These are phyloP conservation scores for Clunio marinus DNA, from an alignment of 2,888 invertebrate species.

Conservation along the genomic window DNA sequence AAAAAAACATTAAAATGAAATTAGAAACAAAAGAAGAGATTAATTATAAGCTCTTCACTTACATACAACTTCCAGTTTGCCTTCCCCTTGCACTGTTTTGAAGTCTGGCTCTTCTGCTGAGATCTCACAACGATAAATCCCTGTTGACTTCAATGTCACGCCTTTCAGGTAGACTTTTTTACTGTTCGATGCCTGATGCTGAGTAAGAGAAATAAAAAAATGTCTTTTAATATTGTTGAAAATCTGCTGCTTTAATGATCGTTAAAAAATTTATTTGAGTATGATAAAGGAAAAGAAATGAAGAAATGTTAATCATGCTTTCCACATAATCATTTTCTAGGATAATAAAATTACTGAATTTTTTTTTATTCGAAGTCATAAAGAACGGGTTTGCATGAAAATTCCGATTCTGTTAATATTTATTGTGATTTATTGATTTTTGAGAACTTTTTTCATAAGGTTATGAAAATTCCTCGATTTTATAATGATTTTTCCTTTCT, in stretches of 20 bases:
- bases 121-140: slow-evolving; percentile 70
- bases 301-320: not conserved
- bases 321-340: not conserved
- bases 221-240: not conserved
- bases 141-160: slow-evolving; percentile 66
- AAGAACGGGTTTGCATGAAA: not conserved
- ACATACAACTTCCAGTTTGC: slow-evolving; percentile 76
- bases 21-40: too few species aligned
- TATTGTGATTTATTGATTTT: slow-evolving; percentile 1
- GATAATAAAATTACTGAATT: not conserved
- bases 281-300: not conserved
- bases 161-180: slow-evolving; percentile 62
- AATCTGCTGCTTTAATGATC: not conserved
- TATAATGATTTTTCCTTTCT: not conserved
- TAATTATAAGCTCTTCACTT: too few species aligned
- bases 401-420: slow-evolving; percentile 3
- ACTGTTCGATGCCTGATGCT: slow-evolving; percentile 67
- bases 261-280: not conserved
- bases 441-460: not conserved
- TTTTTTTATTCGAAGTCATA: not conserved
- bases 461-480: not conserved
- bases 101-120: slow-evolving; percentile 76
- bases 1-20: too few species aligned
- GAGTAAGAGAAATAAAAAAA: slow-evolving; percentile 41
- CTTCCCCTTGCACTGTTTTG: slow-evolving; percentile 68